phyloP scores from a whole-genome alignment of 2,888 invertebrate species.

The Idaea aversata region DNA sequence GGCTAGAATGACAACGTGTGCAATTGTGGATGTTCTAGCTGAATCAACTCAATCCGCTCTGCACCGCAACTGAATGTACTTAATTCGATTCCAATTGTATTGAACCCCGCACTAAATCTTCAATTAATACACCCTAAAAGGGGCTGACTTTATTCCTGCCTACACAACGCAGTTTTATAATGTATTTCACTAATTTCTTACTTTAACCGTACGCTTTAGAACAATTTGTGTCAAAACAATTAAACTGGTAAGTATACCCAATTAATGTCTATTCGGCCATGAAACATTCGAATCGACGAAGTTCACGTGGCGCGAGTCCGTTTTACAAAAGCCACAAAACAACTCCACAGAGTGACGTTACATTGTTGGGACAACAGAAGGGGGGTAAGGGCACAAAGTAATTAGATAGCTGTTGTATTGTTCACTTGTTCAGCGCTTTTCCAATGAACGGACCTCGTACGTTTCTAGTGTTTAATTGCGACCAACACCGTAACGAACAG shows the following conservation, averaged over 20 bases:
- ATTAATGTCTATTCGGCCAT: conserved; percentile 40
- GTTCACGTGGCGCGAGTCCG: conserved; percentile 44
- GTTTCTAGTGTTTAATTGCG: conserved; percentile 70
- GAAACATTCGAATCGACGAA: conserved; percentile 47
- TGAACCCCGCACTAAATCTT: conserved; percentile 63
- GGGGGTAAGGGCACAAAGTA: conserved; percentile 59
- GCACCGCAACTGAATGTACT: conserved; percentile 72
- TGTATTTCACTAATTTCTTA: conserved; percentile 18
- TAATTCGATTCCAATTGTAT: conserved; percentile 78
- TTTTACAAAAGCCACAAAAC: conserved; percentile 64
- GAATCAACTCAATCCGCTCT: conserved; percentile 66
- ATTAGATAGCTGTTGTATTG: conserved; percentile 71
- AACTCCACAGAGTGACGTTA: conserved; percentile 60
- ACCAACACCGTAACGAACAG: conserved; percentile 67
- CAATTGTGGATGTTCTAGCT: conserved; percentile 60
- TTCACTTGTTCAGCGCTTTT: conserved; percentile 71
- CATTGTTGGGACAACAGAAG: conserved; percentile 54
- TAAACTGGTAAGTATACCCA: conserved; percentile 27
- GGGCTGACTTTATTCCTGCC: conserved; percentile 44
- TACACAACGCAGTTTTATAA: conserved; percentile 13
- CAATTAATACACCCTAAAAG: conserved; percentile 67
- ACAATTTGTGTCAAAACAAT: conserved; percentile 22
- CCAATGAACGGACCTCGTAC: conserved; percentile 58
- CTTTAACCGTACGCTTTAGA: conserved; percentile 15
- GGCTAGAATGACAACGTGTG: conserved; percentile 26